Base-by-base conservation (phyloP, 2,797 vertebrate genomes). In the Gobionotothen gibberifrons region DNA sequence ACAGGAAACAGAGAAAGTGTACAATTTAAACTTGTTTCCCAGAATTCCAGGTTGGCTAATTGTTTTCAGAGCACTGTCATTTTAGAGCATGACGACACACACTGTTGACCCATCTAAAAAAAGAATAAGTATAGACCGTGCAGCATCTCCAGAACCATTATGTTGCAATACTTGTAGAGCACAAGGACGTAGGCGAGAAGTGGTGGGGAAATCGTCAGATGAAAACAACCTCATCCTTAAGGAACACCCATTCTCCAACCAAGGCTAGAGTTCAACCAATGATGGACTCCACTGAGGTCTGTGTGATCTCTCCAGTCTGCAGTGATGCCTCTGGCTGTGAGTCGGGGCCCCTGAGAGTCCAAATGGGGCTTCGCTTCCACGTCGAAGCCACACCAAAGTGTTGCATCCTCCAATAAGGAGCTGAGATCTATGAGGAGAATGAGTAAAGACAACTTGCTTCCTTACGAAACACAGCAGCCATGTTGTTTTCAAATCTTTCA, bases 151-250 rank as follows among this genome's bases (percentile, higher is more conserved):
- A 39, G 42, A 57, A n/a, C 17, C 51, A 36, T 59, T 62, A 62
- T 64, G 59, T 40, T 66, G 55, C 48, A 60, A 26, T n/a, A 14
- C 39, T 16, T 21, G 0, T 11, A 29, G 36, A 49, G 73, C 17
- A 26, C 12, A n/a, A 32, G 54, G 63, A 72, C n/a, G 42, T 63
- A 46, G 79, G 69, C 44, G 43, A 76, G 72, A 67, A 72, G 66
- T 4, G 69, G 77, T 91, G 89, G 90, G 90, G 91, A 90, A 88
- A 82, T 86, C 40, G 16, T 21, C 59, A 84, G 80, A 92, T 90
- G 84, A 93, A 91, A 91, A 86, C 62, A 69, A 89, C 87, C 90
- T 88, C 91, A 83, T 87, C 64, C 48, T 13, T 43, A 55, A 82
- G 89, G 58, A 88, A 90, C 90, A 84, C 89, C 90, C 90, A 83